Evolutionary conservation across 1,140 invertebrate species (phyloP).

Genomic region (Elysia chlorotica): DNA sequence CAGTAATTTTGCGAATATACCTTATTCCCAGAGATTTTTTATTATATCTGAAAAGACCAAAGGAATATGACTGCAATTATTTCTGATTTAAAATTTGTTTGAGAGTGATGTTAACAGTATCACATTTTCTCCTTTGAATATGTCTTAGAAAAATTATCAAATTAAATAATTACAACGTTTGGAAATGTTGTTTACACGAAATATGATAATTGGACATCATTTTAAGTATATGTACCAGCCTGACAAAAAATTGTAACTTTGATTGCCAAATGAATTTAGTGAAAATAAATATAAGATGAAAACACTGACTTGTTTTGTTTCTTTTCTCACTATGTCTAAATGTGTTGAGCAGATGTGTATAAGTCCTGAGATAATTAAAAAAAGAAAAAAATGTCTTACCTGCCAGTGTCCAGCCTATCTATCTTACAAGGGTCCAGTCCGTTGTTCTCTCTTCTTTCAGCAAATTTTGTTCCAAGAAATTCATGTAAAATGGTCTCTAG

Average conservation of each 20-base stretch:
- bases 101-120: background rate
- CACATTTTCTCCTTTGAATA: background rate
- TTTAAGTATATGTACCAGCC: no score
- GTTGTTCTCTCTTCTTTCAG: conserved; percentile 29
- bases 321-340: no score
- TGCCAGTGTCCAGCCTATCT: conserved; percentile 40
- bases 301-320: no score
- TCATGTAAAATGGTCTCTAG: conserved; percentile 53
- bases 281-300: no score
- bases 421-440: conserved; percentile 28
- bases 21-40: conserved; percentile 55
- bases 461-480: conserved; percentile 25
- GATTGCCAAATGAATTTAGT: no score
- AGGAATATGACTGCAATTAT: background rate
- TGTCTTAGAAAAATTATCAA: no score
- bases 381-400: conserved; percentile 34
- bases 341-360: no score
- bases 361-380: no score
- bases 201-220: no score
- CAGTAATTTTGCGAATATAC: conserved; percentile 53
- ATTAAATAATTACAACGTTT: no score
- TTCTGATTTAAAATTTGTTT: background rate
- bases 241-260: no score
- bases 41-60: conserved; percentile 48
- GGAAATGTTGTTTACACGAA: no score